phyloP scores from a whole-genome alignment of 2,797 vertebrate genomes.

The Potorous gilbertii region DNA sequence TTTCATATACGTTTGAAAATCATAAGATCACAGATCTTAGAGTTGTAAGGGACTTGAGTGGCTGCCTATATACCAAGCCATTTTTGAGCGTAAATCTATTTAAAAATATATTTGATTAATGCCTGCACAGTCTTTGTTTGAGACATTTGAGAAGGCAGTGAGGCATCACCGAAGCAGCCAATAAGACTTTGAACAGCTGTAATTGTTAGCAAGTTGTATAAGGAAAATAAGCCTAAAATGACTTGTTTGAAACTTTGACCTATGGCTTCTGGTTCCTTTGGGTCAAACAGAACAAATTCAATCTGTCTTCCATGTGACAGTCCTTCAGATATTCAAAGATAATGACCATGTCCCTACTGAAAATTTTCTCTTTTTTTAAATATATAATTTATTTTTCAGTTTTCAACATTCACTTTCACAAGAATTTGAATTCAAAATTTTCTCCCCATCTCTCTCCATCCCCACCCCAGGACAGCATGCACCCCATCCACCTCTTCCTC shows the following conservation, averaged over 20 bases:
- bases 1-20: not conserved
- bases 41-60: not conserved
- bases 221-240: not conserved
- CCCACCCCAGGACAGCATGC: too few species aligned
- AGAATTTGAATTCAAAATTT: too few species aligned
- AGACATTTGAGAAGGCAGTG: not conserved
- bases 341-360: not conserved
- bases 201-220: not conserved
- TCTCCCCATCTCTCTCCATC: too few species aligned
- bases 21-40: not conserved
- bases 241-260: not conserved
- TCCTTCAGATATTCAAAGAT: not conserved
- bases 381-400: too few species aligned
- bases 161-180: not conserved
- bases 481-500: too few species aligned
- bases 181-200: not conserved
- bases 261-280: not conserved
- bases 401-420: too few species aligned
- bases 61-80: not conserved
- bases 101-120: not conserved
- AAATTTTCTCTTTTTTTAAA: not conserved
- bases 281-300: not conserved
- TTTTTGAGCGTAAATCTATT: not conserved
- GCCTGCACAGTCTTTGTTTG: not conserved
- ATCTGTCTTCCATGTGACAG: not conserved